Evolutionary conservation across 2,888 invertebrate species (phyloP).

Genomic region (Buathra laborator): DNA sequence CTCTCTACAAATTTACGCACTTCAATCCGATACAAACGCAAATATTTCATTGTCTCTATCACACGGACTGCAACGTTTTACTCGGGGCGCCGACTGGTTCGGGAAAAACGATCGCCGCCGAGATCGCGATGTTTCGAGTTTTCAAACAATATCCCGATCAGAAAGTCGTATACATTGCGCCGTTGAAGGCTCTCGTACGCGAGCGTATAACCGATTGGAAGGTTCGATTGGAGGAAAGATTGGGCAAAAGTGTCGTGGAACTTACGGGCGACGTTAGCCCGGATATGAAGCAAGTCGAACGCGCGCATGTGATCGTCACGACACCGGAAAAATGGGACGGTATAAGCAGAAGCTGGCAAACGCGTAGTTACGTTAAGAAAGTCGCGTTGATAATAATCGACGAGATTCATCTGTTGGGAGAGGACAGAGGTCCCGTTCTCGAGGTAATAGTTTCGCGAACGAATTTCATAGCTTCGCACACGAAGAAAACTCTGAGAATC

Average conservation of each 20-base stretch:
- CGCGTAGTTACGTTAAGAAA: slow-evolving; percentile 96
- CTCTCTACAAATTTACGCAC: slow-evolving; percentile 95
- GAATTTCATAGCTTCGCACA: slow-evolving; percentile 97
- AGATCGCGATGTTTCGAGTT: slow-evolving; percentile 97
- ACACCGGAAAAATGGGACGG: slow-evolving; percentile 99
- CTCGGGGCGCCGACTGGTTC: slow-evolving; percentile 98
- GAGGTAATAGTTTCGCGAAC: slow-evolving; percentile 99
- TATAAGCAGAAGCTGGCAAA: slow-evolving; percentile 99
- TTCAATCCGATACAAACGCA: slow-evolving; percentile 99
- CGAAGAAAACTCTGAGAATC: slow-evolving; percentile 93
- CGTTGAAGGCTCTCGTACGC: slow-evolving; percentile 98
- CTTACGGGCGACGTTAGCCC: slow-evolving; percentile 97
- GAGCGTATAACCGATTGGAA: slow-evolving; percentile 99
- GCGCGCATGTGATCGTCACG: slow-evolving; percentile 97
- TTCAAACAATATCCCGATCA: slow-evolving; percentile 92
- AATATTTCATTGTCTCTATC: slow-evolving; percentile 98
- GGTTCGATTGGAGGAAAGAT: slow-evolving; percentile 89
- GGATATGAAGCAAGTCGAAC: slow-evolving; percentile 93
- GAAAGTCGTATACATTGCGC: slow-evolving; percentile 99
- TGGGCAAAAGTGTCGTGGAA: slow-evolving; percentile 96
- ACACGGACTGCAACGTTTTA: slow-evolving; percentile 97
- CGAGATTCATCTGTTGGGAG: slow-evolving; percentile 98
- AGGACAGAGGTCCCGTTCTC: slow-evolving; percentile 95
- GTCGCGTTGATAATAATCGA: slow-evolving; percentile 98
- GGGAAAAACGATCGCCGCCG: slow-evolving; percentile 99